A percentile compares a stretch with the other conserved stretches of the same genome.
These are phyloP conservation scores for Syngnathus acus DNA, from an alignment of 2,797 vertebrate species.

Conservation along the genomic window DNA sequence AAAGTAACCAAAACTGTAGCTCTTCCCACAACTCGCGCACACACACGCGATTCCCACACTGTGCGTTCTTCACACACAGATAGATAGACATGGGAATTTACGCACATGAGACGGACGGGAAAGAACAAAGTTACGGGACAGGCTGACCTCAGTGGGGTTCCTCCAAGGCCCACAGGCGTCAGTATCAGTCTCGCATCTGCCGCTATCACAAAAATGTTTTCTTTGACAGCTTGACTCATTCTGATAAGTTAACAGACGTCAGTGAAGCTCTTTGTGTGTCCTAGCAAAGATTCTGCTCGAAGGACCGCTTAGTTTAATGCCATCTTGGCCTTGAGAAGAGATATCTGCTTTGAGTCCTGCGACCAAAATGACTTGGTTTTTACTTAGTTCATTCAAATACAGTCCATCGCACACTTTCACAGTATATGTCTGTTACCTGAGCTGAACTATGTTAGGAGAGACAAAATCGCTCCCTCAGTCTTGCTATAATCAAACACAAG, in stretches of 20 bases:
- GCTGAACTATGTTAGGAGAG: constrained; percentile 45
- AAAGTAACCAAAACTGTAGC: background rate
- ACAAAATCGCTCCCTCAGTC: constrained; percentile 29
- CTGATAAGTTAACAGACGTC: constrained; percentile 38
- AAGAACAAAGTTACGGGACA: constrained; percentile 14
- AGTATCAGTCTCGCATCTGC: constrained; percentile 8
- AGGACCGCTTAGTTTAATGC: constrained; percentile 10
- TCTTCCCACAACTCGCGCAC: background rate
- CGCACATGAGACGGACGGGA: constrained; percentile 24
- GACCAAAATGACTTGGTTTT: background rate
- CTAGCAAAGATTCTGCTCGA: constrained; percentile 15
- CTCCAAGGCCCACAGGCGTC: constrained; percentile 10
- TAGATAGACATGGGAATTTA: constrained; percentile 21
- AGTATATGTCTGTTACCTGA: constrained; percentile 55
- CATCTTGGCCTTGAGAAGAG: constrained; percentile 37
- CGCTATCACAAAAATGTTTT: constrained; percentile 33
- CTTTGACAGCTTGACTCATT: constrained; percentile 5
- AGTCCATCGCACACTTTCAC: background rate
- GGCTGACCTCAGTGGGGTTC: constrained; percentile 31
- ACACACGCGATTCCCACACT: background rate
- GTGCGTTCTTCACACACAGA: constrained; percentile 5
- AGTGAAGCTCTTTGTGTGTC: constrained; percentile 18
- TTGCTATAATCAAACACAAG: constrained; percentile 23
- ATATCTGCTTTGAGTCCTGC: constrained; percentile 23
- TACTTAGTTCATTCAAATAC: background rate